Percentiles rank a stretch among this genome's conserved stretches.
phyloP scores from a whole-genome alignment of 2,888 invertebrate genomes.

The Agapostemon virescens region DNA sequence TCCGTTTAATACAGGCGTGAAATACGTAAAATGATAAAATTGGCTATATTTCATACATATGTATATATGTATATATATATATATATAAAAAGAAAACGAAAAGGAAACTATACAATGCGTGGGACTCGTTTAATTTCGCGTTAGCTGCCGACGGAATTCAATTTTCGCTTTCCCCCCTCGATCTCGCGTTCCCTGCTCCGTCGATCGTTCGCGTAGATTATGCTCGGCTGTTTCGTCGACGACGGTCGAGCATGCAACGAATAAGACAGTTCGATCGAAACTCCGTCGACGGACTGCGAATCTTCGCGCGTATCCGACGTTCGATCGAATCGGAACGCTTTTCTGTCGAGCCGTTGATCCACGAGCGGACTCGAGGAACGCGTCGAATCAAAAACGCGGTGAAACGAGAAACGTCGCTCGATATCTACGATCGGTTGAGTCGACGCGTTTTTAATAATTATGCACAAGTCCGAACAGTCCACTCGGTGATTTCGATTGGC shows the following conservation, averaged over 20 bases:
- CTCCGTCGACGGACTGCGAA: not conserved
- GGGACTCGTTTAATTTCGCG: conserved; percentile 65
- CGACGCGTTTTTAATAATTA: not conserved
- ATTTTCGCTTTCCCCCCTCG: conserved; percentile 10
- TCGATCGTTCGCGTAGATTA: conserved; percentile 44
- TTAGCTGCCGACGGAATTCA: conserved; percentile 72
- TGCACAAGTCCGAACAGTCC: not conserved
- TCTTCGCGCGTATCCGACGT: not conserved
- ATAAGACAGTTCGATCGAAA: conserved; percentile 37
- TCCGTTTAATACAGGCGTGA: conserved; percentile 66
- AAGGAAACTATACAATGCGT: conserved; percentile 74
- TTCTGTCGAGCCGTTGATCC: not conserved
- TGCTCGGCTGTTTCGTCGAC: conserved; percentile 47
- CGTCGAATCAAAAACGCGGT: not conserved
- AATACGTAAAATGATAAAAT: conserved; percentile 71
- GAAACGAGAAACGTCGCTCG: not conserved
- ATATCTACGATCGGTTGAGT: not conserved
- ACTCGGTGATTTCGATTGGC: not conserved
- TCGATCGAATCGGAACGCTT: not conserved
- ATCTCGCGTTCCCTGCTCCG: conserved; percentile 25
- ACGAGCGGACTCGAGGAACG: not conserved
- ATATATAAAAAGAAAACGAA: conserved; percentile 40
- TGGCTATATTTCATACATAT: conserved; percentile 71
- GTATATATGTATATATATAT: conserved; percentile 51
- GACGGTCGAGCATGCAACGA: conserved; percentile 44